Evolutionary conservation across 2,888 invertebrate species (phyloP), one percentile per base, ranked within the genome.

Genomic region (Cenopis cana): DNA sequence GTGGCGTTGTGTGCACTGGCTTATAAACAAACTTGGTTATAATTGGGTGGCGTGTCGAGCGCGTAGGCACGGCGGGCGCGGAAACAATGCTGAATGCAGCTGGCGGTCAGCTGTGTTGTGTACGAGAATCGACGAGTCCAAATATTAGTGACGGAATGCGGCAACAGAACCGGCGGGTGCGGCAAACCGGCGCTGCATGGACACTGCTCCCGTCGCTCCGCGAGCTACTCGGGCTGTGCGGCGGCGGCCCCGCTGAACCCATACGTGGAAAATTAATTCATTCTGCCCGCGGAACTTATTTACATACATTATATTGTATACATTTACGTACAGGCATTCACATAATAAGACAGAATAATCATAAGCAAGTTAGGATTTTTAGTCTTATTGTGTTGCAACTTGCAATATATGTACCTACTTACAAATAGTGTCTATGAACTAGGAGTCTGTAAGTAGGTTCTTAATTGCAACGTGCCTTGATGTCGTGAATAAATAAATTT

Each of bases 1-100:
- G 79, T 74, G 78, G 82, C 82, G 81, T 78, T 78, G 80, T 75
- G 77, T 81, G 81, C 82, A 82, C 81, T 82, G 82, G 86, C 83
- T 87, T 91, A 89, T 88, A 90, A 90, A 91, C 89, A 89, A 86
- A 79, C 77, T 78, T 79, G 76, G 82, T 78, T 84, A 78, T 76
- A 77, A 74, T 76, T 78, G 78, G 78, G 76, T 77, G 80, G 82
- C 81, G 82, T 79, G 81, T 79, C 82, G 78, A 78, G 80, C 78
- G 79, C 78, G 78, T 77, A 79, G 80, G 82, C 82, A 85, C 83
- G 81, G 79, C 77, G 80, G 80, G 75, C 74, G 71, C 57, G 64
- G 54, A 64, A 64, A 64, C 69, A 66, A 74, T 75, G 68, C 64
- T 74, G 76, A 73, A 75, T 80, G 74, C 77, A 75, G 77, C 75